Evolutionary conservation across 2,888 invertebrate species (phyloP).

Genomic region (Coenonympha arcania): DNA sequence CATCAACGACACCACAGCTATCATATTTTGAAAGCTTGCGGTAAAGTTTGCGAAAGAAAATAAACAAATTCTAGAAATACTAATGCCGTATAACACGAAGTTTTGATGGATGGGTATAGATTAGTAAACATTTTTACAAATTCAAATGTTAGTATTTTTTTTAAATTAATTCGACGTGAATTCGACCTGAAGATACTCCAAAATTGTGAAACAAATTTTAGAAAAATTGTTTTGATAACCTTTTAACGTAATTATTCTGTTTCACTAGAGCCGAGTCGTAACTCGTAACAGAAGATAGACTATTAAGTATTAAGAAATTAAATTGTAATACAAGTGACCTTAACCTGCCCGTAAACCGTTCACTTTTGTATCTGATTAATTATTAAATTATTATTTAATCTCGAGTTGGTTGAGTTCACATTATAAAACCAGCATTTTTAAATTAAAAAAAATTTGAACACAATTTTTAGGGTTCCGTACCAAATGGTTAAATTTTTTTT

Average conservation of each 20-base stretch:
- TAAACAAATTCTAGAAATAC: too few species aligned
- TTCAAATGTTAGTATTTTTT: too few species aligned
- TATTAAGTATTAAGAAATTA: slow-evolving; percentile 3
- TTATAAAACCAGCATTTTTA: not conserved
- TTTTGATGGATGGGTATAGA: too few species aligned
- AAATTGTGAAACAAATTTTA: not conserved
- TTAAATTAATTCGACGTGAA: too few species aligned
- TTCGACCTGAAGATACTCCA: too few species aligned
- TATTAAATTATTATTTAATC: not conserved
- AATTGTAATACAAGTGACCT: slow-evolving; percentile 27
- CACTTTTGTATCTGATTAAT: slow-evolving; percentile 30
- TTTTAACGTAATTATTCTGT: not conserved
- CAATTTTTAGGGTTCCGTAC: too few species aligned
- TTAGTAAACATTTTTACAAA: too few species aligned
- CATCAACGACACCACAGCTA: slow-evolving; percentile 5
- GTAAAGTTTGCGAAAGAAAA: not conserved
- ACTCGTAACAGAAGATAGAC: slow-evolving; percentile 1
- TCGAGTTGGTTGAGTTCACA: too few species aligned
- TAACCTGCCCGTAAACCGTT: slow-evolving; percentile 32
- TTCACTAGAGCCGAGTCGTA: too few species aligned
- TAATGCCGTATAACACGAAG: too few species aligned
- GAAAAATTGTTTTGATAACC: not conserved
- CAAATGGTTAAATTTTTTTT: too few species aligned
- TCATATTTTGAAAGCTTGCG: not conserved
- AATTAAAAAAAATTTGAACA: too few species aligned